Conservation (phyloP, 2,797 vertebrate genomes). For the Xyrichtys novacula region DNA sequence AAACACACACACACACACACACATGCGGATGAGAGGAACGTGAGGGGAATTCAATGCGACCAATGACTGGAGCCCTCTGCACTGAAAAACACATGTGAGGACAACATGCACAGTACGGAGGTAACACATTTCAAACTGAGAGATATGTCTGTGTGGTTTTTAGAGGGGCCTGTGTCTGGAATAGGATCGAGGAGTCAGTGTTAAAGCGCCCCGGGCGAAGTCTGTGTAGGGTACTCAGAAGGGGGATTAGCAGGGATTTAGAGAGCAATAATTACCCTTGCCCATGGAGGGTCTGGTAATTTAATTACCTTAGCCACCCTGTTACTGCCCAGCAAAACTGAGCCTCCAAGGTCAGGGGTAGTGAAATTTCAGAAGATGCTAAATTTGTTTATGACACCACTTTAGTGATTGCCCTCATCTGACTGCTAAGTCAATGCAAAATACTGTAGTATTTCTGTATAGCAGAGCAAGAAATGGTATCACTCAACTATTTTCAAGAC, state of each 20-base stretch:
- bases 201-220: constrained; percentile 50
- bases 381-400: constrained; percentile 14
- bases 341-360: constrained; percentile 58
- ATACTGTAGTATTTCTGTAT: not conserved
- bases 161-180: constrained; percentile 34
- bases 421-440: not conserved
- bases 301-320: constrained; percentile 82
- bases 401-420: not conserved
- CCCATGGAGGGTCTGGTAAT: constrained; percentile 78
- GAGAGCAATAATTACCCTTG: constrained; percentile 81
- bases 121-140: constrained; percentile 4
- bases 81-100: not conserved
- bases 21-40: constrained; percentile 12
- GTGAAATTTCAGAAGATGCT: constrained; percentile 13
- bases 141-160: constrained; percentile 19
- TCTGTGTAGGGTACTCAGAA: constrained; percentile 69
- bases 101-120: not conserved
- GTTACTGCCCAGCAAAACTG: constrained; percentile 55
- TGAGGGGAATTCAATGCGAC: constrained; percentile 50
- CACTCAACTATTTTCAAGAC: too few species aligned
- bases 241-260: constrained; percentile 83
- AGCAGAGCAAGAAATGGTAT: too few species aligned
- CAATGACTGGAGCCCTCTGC: constrained; percentile 21
- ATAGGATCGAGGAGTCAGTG: constrained; percentile 47
- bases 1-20: too few species aligned